Conservation (phyloP, 2,888 invertebrate genomes). For the Panzeria rudis region DNA sequence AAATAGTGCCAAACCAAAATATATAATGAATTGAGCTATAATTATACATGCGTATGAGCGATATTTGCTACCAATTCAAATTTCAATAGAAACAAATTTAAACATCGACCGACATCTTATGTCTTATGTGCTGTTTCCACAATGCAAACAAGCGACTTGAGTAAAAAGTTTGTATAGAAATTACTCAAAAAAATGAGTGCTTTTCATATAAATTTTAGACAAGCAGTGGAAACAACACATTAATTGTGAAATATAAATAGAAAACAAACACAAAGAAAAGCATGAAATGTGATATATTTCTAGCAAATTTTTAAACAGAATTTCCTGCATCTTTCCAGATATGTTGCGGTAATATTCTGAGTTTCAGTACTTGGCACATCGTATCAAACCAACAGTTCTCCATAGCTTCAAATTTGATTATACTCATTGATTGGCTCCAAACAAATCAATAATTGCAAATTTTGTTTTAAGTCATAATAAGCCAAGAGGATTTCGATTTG, state of each 20-base stretch:
- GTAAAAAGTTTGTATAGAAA: no score
- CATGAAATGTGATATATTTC: constrained; percentile 75
- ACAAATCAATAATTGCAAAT: constrained; percentile 78
- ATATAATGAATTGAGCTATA: neutral
- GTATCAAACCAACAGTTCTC: constrained; percentile 82
- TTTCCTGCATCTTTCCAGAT: constrained; percentile 80
- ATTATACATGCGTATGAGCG: no score
- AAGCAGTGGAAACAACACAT: neutral
- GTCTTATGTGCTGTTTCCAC: neutral
- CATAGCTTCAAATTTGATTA: constrained; percentile 81
- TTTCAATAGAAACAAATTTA: no score
- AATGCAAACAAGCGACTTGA: no score
- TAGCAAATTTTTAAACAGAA: constrained; percentile 73
- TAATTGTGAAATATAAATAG: constrained; percentile 48
- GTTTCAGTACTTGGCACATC: constrained; percentile 81
- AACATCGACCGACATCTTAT: neutral
- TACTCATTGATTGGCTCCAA: constrained; percentile 78
- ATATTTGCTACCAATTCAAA: no score
- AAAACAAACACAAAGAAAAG: constrained; percentile 60
- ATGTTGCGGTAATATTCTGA: constrained; percentile 79
- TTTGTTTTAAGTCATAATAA: constrained; percentile 82
- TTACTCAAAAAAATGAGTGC: neutral
- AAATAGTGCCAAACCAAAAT: no score
- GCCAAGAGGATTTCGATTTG: constrained; percentile 82
- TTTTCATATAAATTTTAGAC: neutral